Conservation (phyloP, 2,113 vertebrate species). For the Anseranas semipalmata region DNA sequence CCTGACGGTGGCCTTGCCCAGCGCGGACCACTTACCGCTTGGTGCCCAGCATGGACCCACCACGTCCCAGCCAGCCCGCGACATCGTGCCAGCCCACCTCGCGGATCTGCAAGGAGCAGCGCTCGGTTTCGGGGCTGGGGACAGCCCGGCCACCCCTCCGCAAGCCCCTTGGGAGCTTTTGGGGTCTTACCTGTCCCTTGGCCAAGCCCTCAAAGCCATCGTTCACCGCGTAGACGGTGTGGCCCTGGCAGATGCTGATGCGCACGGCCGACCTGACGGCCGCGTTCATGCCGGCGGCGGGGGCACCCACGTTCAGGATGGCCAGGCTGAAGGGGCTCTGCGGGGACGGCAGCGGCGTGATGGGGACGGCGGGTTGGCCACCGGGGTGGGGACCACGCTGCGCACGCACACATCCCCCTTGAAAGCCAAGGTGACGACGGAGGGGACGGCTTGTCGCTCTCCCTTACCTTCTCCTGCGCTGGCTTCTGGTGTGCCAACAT, state of each 20-base stretch:
- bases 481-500: slow-evolving; percentile 87
- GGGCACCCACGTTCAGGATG: slow-evolving; percentile 93
- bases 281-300: slow-evolving; percentile 91
- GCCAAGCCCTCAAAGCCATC: slow-evolving; percentile 92
- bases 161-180: neutral
- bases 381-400: neutral
- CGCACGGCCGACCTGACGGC: slow-evolving; percentile 89
- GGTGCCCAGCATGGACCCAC: slow-evolving; percentile 93
- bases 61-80: slow-evolving; percentile 93
- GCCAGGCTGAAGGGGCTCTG: slow-evolving; percentile 87
- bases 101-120: slow-evolving; percentile 73
- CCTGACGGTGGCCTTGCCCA: no score
- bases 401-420: no score
- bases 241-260: slow-evolving; percentile 83
- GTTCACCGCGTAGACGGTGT: slow-evolving; percentile 85
- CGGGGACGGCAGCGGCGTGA: rapidly evolving
- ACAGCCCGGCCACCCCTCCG: rapidly evolving
- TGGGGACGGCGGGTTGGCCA: neutral
- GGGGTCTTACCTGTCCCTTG: slow-evolving; percentile 81
- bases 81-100: slow-evolving; percentile 89
- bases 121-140: rapidly evolving
- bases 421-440: no score
- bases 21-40: slow-evolving; percentile 82
- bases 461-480: slow-evolving; percentile 77
- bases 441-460: no score